Base-by-base conservation (phyloP, 2,888 invertebrate genomes). In the Beris chalybata region DNA sequence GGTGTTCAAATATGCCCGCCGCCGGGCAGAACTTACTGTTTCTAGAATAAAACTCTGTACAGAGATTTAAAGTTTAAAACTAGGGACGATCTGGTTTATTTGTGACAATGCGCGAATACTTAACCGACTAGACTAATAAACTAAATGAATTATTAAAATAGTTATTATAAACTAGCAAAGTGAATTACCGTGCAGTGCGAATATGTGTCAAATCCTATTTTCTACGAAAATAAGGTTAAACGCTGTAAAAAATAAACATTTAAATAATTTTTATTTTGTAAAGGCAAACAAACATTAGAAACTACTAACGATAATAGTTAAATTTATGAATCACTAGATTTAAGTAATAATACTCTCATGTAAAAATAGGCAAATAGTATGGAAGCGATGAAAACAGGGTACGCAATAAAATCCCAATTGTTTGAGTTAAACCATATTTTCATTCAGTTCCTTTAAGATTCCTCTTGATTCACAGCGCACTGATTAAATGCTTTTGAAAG, bases 1-100 rank as follows among this genome's bases (percentile, higher is more conserved):
- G 71, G 70, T 69, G 73, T 74, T 68, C 74, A 73, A 69, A 74
- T 75, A 73, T 75, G 75, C 59, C 71, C 74, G 55, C 72, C 76
- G 50, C 72, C 76, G 50, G 76, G 75, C 50, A 75, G 78, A 56
- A 77, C 77, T 69, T 77, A 78, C 71, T 79, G 78, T 74, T 79
- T 79, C 76, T 78, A 79, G 78, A 76, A 76, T 71, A 72, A 73
- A 73, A 70, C 74, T 70, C 70, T 71, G 70, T 72, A 70, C 69
- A 71, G 71, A 65, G 70, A 72, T 69, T 69, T 70, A 67, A 71
- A 71, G 61, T 69, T 71, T 58, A 68, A 52, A 38, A 15, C 59
- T 57, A 70, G 71, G 65, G 71, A 72, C 15, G 74, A 76, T 67
- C 75, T 78, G 64, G 76, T 76, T 69, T 77, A 76, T 71, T 72